phyloP scores from a whole-genome alignment of 2,888 invertebrate genomes.

The Rhamnusium bicolor region DNA sequence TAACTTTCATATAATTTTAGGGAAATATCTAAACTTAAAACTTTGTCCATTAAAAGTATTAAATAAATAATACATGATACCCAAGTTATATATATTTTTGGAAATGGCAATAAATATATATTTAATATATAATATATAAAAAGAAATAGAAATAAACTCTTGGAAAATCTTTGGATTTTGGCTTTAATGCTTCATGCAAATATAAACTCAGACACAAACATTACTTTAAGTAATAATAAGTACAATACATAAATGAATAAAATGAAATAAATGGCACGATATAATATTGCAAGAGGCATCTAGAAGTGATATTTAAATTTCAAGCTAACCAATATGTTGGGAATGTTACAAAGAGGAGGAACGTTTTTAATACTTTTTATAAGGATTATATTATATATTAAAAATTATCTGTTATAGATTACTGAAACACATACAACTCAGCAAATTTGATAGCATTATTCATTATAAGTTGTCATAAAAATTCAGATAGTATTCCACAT shows the following conservation, averaged over 20 bases:
- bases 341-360: background rate
- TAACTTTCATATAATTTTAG: background rate
- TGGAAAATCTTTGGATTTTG: background rate
- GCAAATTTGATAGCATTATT: background rate
- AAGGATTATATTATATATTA: too few relatives aligned
- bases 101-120: background rate
- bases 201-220: background rate
- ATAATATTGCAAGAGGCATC: background rate
- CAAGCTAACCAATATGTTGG: background rate
- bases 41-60: background rate
- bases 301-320: background rate
- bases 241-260: background rate
- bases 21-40: background rate
- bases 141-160: background rate
- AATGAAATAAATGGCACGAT: background rate
- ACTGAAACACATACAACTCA: background rate
- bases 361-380: too few relatives aligned
- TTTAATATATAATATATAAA: background rate
- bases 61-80: background rate
- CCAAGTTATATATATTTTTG: background rate
- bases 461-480: too few relatives aligned
- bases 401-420: too few relatives aligned
- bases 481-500: background rate
- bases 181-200: background rate
- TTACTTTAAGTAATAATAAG: background rate